Evolutionary conservation across 2,888 invertebrate genomes (phyloP), one percentile per base, ranked within the genome.

Genomic region (Caenorhabditis sp.): DNA sequence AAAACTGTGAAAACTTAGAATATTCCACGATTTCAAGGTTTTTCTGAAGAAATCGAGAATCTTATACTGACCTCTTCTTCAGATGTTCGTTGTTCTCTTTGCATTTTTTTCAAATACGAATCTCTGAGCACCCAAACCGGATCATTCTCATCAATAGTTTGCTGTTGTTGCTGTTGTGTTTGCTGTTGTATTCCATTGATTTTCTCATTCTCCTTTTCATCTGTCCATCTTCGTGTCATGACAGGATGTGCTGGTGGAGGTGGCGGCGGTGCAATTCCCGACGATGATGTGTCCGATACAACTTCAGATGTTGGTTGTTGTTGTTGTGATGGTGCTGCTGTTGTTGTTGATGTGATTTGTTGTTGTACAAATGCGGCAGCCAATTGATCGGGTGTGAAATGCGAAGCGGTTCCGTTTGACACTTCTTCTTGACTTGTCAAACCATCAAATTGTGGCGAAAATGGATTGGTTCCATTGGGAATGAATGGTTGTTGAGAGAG

Each of bases 121-220:
- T 87, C 86, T 63, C 86, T 61, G 65, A 86, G 73, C 23, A 85
- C 84, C 86, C 86, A 86, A 23, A 86, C 83, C 0, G 86, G 84
- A 61, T 84, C 82, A 58, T 82, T 75, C 43, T 43, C 43, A 43
- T 43, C 17, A 12, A 17, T 17, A 43, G 43, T 17, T 17, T 10
- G 62, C 21, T 31, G 60, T 63, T 10, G 27, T 51, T 1, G 43
- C 50, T 6, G 17, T 19, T 26, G n/a, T n/a, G n/a, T n/a, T n/a
- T n/a, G n/a, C n/a, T n/a, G 62, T 37, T 37, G 31, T 31, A 10
- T 31, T 31, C 31, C 31, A 31, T 43, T 43, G 10, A 17, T 17
- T 17, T 43, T 43, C 17, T 17, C 43, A 58, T 78, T 74, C 61
- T 77, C 75, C 49, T 76, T 78, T 60, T 80, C 80, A 8, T 80